These are phyloP conservation scores for Myanophis thanlyinensis DNA, from an alignment of 2,113 vertebrate species.

Conservation along the genomic window DNA sequence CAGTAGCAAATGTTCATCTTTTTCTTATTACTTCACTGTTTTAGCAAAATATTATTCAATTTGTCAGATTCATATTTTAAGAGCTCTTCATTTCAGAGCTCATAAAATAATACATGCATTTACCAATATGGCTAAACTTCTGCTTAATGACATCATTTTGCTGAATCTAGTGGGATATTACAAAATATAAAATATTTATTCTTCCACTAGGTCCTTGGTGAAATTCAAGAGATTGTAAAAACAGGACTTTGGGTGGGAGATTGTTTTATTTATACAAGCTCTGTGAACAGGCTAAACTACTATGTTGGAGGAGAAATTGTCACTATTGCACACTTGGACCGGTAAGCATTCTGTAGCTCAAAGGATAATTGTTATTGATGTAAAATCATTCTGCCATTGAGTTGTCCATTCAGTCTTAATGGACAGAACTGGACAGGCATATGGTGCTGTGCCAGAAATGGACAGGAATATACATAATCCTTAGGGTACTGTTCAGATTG, in stretches of 20 bases:
- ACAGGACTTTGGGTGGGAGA: conserved; percentile 98
- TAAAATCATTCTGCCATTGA: not conserved
- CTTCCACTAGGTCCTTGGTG: conserved; percentile 87
- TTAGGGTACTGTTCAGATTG: not conserved
- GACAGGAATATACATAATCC: not conserved
- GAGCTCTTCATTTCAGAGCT: not conserved
- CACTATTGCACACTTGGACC: conserved; percentile 97
- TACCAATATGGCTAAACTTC: not conserved
- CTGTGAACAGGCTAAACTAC: conserved; percentile 98
- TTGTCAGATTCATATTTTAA: not conserved
- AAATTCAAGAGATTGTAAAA: conserved; percentile 98
- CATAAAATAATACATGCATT: not conserved
- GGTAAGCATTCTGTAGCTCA: conserved; percentile 65
- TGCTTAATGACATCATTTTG: not conserved
- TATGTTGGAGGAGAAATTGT: conserved; percentile 98
- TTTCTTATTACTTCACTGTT: not conserved
- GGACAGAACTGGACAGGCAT: not conserved
- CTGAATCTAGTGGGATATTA: not conserved
- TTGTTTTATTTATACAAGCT: conserved; percentile 99
- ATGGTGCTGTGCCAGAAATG: not conserved
- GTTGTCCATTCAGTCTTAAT: not conserved
- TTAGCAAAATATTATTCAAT: not conserved
- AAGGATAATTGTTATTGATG: not conserved
- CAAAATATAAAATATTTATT: not conserved
- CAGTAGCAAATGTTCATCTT: not conserved